Evolutionary conservation across 2,888 invertebrate species (phyloP).

Genomic region (Heliconius sara): DNA sequence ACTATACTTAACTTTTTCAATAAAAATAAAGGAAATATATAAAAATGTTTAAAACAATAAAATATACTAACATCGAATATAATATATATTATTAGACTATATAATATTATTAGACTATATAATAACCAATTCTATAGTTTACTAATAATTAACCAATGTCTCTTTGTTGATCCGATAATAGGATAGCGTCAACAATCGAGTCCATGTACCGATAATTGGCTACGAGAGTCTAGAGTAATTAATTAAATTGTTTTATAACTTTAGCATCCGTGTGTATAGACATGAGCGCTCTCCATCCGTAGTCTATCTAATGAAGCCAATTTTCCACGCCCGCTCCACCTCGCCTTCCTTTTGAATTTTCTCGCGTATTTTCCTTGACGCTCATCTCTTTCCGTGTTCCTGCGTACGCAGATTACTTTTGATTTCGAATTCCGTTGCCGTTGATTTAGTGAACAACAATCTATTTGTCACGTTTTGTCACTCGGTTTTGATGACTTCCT

Average conservation of each 20-base stretch:
- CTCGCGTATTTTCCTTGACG: conserved; percentile 80
- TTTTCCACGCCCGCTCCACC: conserved; percentile 76
- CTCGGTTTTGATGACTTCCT: conserved; percentile 27
- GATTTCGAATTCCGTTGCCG: conserved; percentile 76
- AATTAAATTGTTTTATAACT: conserved; percentile 31
- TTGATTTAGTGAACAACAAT: conserved; percentile 71
- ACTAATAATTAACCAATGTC: neutral
- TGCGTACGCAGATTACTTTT: conserved; percentile 79
- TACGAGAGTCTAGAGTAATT: conserved; percentile 25
- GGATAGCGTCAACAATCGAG: conserved; percentile 4
- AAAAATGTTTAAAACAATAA: neutral
- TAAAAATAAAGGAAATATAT: too few relatives aligned
- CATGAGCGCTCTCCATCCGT: conserved; percentile 61
- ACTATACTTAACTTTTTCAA: too few relatives aligned
- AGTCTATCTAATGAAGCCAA: conserved; percentile 81
- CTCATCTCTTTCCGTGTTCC: conserved; percentile 78
- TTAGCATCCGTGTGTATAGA: conserved; percentile 27
- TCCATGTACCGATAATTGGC: conserved; percentile 1
- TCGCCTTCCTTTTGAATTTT: conserved; percentile 80
- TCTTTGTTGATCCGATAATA: neutral
- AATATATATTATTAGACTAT: too few relatives aligned
- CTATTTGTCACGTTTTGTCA: conserved; percentile 44
- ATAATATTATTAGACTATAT: neutral
- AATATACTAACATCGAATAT: neutral
- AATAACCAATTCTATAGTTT: neutral